phyloP scores from a whole-genome alignment of 2,888 invertebrate species.

The Rhorus exstirpatorius region DNA sequence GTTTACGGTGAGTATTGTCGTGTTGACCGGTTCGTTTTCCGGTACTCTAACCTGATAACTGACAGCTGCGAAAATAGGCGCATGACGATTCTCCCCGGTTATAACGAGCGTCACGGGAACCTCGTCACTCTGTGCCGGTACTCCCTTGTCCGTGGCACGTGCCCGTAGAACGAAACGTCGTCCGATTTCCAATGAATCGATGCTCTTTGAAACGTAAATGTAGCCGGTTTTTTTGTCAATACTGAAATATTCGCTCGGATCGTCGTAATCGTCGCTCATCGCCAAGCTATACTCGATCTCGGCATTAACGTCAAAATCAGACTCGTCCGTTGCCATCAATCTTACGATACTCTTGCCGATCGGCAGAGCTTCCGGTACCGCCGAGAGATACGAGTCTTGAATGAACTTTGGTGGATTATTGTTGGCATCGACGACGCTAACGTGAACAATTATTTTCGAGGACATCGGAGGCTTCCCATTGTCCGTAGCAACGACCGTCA shows the following conservation, averaged over 20 bases:
- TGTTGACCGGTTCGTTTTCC: constrained; percentile 95
- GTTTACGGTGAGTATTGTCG: constrained; percentile 93
- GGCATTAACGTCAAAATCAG: constrained; percentile 95
- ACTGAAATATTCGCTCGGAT: constrained; percentile 91
- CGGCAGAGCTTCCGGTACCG: constrained; percentile 92
- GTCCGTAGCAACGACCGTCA: constrained; percentile 97
- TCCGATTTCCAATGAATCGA: constrained; percentile 89
- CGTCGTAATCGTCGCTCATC: constrained; percentile 94
- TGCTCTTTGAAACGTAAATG: constrained; percentile 90
- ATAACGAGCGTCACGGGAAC: constrained; percentile 91
- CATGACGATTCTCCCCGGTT: constrained; percentile 93
- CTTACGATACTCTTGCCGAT: constrained; percentile 91
- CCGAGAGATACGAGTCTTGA: constrained; percentile 91
- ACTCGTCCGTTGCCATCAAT: constrained; percentile 91
- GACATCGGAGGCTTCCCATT: constrained; percentile 98
- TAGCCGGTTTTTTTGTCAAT: constrained; percentile 93
- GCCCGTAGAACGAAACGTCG: constrained; percentile 88
- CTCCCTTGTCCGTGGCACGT: constrained; percentile 94
- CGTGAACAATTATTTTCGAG: constrained; percentile 94
- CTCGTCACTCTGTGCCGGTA: constrained; percentile 94
- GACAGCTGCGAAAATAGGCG: constrained; percentile 93
- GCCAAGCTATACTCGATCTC: constrained; percentile 93
- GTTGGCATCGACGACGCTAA: constrained; percentile 97
- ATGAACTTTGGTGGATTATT: constrained; percentile 96
- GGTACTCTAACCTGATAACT: constrained; percentile 96